These are phyloP conservation scores for Nannoperca australis DNA, from an alignment of 2,797 vertebrate genomes.

Conservation along the genomic window DNA sequence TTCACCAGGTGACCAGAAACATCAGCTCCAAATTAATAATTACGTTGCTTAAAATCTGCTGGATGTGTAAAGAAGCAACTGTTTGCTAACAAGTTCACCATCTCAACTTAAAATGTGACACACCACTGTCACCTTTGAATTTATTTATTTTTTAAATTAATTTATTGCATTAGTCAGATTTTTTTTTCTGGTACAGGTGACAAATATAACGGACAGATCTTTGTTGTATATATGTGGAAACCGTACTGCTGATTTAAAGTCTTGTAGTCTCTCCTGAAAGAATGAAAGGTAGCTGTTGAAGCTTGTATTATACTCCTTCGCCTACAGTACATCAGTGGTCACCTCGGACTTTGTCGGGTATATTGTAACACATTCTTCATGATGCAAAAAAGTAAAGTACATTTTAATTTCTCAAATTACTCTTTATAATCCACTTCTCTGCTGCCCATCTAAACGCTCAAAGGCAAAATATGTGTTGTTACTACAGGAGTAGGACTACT, in stretches of 20 bases:
- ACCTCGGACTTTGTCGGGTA: background rate
- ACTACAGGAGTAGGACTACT: background rate
- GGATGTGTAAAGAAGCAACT: background rate
- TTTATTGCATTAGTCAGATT: background rate
- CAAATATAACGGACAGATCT: background rate
- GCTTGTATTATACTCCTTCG: background rate
- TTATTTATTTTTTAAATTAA: background rate
- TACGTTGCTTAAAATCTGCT: background rate
- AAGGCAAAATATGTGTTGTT: background rate
- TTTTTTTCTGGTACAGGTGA: background rate
- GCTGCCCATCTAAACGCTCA: background rate
- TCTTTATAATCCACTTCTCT: background rate
- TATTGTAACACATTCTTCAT: background rate
- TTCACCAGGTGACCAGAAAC: background rate
- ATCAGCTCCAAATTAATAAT: background rate
- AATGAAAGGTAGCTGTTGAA: background rate
- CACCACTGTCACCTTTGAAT: background rate
- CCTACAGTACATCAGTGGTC: background rate
- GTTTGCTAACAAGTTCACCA: background rate
- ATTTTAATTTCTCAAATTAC: background rate
- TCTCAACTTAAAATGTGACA: too few species aligned
- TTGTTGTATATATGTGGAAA: background rate
- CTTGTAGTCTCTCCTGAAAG: background rate
- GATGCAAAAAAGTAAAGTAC: background rate
- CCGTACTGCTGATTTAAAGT: background rate